phyloP scores from a whole-genome alignment of 2,113 vertebrate genomes.

The Lampris megalopsis region DNA sequence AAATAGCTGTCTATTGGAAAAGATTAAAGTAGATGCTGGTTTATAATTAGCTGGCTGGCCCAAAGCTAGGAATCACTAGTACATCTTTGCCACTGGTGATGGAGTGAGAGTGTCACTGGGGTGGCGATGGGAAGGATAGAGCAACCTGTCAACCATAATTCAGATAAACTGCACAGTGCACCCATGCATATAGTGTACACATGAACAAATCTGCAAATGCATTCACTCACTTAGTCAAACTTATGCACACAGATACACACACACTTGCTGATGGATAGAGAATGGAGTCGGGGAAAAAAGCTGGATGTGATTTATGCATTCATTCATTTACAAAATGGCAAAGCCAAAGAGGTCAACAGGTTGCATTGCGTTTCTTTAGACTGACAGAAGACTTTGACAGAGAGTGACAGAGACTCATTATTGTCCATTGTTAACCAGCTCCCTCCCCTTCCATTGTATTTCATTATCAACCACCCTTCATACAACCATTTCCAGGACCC shows the following conservation, averaged over 20 bases:
- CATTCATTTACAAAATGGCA: not conserved
- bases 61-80: slow-evolving; percentile 66
- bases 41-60: slow-evolving; percentile 77
- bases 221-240: not conserved
- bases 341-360: slow-evolving; percentile 46
- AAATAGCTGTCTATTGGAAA: slow-evolving; percentile 65
- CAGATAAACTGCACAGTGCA: slow-evolving; percentile 50
- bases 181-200: not conserved
- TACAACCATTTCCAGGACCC: slow-evolving; percentile 25
- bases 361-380: slow-evolving; percentile 29
- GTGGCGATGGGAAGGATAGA: slow-evolving; percentile 61
- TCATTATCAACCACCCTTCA: not conserved
- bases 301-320: not conserved
- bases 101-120: slow-evolving; percentile 63
- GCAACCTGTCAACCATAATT: slow-evolving; percentile 75
- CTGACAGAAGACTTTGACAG: not conserved
- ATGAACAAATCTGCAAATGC: not conserved
- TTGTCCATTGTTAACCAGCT: not conserved
- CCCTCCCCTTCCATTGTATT: not conserved
- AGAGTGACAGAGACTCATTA: not conserved
- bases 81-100: slow-evolving; percentile 78
- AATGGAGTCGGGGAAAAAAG: no score
- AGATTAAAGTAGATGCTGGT: slow-evolving; percentile 77
- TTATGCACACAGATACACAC: not conserved
- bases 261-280: not conserved